phyloP scores from a whole-genome alignment of 2,113 vertebrate genomes.

The Narcine bancroftii region DNA sequence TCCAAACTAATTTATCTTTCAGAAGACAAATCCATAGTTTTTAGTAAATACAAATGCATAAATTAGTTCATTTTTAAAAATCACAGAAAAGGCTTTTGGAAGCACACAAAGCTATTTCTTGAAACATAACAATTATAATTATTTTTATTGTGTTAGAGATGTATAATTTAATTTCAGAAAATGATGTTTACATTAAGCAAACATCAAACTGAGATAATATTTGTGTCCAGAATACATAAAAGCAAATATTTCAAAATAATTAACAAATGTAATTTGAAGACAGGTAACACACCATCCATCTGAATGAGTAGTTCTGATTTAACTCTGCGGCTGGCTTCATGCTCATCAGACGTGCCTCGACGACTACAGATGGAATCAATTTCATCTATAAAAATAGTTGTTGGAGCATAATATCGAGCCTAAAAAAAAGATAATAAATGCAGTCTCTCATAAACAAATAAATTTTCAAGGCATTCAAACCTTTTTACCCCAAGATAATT shows the following conservation, averaged over 20 bases:
- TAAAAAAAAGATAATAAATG: slow-evolving; percentile 39
- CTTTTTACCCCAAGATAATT: neutral
- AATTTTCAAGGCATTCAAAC: neutral
- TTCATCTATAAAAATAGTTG: slow-evolving; percentile 73
- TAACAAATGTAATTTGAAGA: slow-evolving; percentile 8
- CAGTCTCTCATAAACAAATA: neutral
- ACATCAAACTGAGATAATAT: neutral
- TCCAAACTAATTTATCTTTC: too few relatives aligned
- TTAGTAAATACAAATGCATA: neutral
- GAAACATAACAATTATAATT: neutral
- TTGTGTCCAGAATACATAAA: neutral
- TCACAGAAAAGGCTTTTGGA: neutral
- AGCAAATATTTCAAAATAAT: neutral
- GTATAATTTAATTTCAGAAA: neutral
- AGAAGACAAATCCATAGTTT: neutral
- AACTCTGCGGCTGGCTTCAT: slow-evolving; percentile 70
- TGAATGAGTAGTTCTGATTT: slow-evolving; percentile 72
- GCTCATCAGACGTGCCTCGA: slow-evolving; percentile 66
- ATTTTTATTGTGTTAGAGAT: neutral
- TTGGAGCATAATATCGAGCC: slow-evolving; percentile 69
- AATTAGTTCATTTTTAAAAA: neutral
- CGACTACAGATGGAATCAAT: slow-evolving; percentile 73
- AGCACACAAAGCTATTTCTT: neutral
- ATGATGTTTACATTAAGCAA: neutral
- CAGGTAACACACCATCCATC: slow-evolving; percentile 63